A percentile compares a stretch with the other conserved stretches of the same genome.
These are phyloP conservation scores for Mallotus villosus DNA, from an alignment of 2,797 vertebrate genomes.

Conservation along the genomic window DNA sequence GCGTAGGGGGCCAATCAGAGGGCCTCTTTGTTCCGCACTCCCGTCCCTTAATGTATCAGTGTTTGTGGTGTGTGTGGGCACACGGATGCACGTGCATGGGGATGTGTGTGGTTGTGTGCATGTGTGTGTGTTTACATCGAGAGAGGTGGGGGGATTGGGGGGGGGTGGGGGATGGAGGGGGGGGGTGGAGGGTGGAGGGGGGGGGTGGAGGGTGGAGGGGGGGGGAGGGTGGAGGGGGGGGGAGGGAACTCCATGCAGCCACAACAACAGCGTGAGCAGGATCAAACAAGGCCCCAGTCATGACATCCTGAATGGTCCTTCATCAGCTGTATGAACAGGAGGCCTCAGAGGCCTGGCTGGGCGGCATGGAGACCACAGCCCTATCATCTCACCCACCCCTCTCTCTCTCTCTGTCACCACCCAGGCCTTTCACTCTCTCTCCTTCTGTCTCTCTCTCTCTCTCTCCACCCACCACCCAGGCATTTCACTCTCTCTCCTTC, in stretches of 20 bases:
- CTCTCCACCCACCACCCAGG: too few species aligned
- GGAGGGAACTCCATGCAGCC: slow-evolving; percentile 15
- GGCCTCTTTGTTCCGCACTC: slow-evolving; percentile 22
- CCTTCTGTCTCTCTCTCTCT: too few species aligned
- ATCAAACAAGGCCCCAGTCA: slow-evolving; percentile 33
- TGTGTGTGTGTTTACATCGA: slow-evolving; percentile 20
- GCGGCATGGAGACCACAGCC: slow-evolving; percentile 4
- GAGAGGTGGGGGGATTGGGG: slow-evolving; percentile 1
- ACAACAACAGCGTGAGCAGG: slow-evolving; percentile 27
- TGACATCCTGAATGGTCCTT: slow-evolving; percentile 31
- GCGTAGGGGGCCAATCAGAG: slow-evolving; percentile 24
- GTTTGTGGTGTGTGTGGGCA: slow-evolving; percentile 15
- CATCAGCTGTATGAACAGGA: slow-evolving; percentile 37
- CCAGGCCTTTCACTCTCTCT: too few species aligned
- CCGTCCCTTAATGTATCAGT: background rate
- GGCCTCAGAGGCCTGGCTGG: slow-evolving; percentile 18
- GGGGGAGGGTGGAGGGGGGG: background rate
- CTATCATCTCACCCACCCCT: background rate
- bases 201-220: background rate
- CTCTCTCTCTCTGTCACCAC: too few species aligned
- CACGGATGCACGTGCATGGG: background rate
- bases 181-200: background rate
- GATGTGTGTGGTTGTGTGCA: background rate
- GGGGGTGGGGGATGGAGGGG: too few species aligned
- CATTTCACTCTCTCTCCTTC: too few species aligned